phyloP scores from a whole-genome alignment of 2,797 vertebrate genomes.

The Crenichthys baileyi region DNA sequence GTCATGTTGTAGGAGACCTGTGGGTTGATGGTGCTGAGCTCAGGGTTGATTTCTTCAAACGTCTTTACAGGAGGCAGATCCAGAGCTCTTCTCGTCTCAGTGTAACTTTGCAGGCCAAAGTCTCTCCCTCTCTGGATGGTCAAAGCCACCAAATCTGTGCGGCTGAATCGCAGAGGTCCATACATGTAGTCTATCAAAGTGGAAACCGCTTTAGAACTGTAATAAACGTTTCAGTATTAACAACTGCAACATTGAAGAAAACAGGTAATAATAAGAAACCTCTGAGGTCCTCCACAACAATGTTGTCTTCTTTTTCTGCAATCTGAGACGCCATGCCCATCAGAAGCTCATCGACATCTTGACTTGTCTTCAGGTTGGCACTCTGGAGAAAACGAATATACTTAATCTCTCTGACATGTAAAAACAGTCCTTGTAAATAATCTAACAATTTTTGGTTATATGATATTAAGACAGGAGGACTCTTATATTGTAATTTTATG shows the following conservation, averaged over 20 bases:
- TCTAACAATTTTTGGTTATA: not conserved
- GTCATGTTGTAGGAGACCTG: slow-evolving; percentile 48
- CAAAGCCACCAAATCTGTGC: slow-evolving; percentile 88
- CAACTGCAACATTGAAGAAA: not conserved
- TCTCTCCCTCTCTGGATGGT: slow-evolving; percentile 91
- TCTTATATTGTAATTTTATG: not conserved
- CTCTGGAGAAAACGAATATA: slow-evolving; percentile 72
- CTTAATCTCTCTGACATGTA: not conserved
- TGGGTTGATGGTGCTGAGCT: slow-evolving; percentile 67
- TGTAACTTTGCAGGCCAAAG: slow-evolving; percentile 91
- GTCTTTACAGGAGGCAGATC: slow-evolving; percentile 71
- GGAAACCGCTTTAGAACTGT: slow-evolving; percentile 4
- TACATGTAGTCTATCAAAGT: slow-evolving; percentile 91
- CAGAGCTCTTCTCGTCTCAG: slow-evolving; percentile 79
- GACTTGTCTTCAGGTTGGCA: slow-evolving; percentile 67
- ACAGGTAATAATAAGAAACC: slow-evolving; percentile 73
- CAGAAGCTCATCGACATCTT: slow-evolving; percentile 86
- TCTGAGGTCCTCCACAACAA: slow-evolving; percentile 92
- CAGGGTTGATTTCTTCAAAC: slow-evolving; percentile 83
- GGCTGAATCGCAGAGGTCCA: slow-evolving; percentile 86
- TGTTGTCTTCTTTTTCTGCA: slow-evolving; percentile 88
- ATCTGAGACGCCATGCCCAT: slow-evolving; percentile 97
- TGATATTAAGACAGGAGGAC: not conserved
- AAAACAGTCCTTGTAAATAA: not conserved
- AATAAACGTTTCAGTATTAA: not conserved